Base-by-base conservation (phyloP, 2,888 invertebrate species). In the Poecilobothrus nobilitatus region DNA sequence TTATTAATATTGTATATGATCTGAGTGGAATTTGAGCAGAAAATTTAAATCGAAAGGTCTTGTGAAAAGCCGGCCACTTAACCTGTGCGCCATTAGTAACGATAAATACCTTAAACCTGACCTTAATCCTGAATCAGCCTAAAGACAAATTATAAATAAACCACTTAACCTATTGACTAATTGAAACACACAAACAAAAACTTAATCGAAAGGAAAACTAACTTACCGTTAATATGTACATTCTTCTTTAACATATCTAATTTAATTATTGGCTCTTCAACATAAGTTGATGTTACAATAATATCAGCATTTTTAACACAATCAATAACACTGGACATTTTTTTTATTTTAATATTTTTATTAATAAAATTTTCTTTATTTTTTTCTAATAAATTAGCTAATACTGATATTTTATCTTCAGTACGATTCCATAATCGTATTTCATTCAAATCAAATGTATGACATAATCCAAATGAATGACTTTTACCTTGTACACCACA, bases 171-270 rank as follows among this genome's bases (percentile, higher is more conserved):
- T n/a, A n/a, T n/a, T n/a, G n/a, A n/a, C n/a, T n/a, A n/a, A n/a
- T n/a, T n/a, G n/a, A n/a, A n/a, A n/a, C n/a, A n/a, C 27, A 27
- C 3, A 4, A 27, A 27, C 2, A 27, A 27, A 27, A 27, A 27
- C 27, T 27, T 27, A 27, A n/a, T n/a, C n/a, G n/a, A n/a, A n/a
- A n/a, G n/a, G n/a, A n/a, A 41, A 63, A 22, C 7, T 44, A 21
- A 71, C 75, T 75, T 76, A 87, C 88, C 86, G 78, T 88, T 89
- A 33, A 89, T 85, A 76, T 88, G 88, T 6, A 84, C 84, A 61
- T 84, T 83, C 1, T 73, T 70, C 75, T 84, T 84, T 4, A 87
- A 76, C 84, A 86, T 86, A 33, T 81, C 78, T 2, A 75, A 75
- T 61, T 81, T 74, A 2, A 89, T 73, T 20, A 89, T 75, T 0